Evolutionary conservation across 2,797 vertebrate species (phyloP).

Genomic region (Gallinago nigripennis): DNA sequence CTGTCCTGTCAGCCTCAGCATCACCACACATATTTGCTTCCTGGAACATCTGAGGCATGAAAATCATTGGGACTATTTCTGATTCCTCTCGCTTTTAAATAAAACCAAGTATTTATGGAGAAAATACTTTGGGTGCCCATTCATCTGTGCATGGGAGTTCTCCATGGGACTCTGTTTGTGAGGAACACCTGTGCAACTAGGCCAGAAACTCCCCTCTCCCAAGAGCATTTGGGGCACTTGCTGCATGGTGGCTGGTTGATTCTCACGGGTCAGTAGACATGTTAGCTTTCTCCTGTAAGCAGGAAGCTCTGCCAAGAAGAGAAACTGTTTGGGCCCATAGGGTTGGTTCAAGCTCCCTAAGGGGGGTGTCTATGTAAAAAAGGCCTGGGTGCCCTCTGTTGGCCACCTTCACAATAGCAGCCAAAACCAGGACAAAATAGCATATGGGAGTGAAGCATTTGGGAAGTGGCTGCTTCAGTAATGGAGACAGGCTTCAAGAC

Average conservation of each 20-base stretch:
- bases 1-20: not conserved
- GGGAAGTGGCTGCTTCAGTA: not conserved
- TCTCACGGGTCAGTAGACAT: rapidly evolving
- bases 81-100: not conserved
- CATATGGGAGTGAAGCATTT: too few relatives aligned
- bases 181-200: not conserved
- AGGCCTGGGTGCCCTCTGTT: constrained; percentile 48
- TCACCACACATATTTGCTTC: not conserved
- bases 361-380: not conserved
- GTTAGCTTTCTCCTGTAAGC: not conserved
- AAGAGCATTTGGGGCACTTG: not conserved
- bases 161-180: not conserved
- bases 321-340: not conserved
- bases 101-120: not conserved
- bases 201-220: not conserved
- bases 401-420: not conserved
- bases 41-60: not conserved
- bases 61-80: not conserved
- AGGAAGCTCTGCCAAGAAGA: not conserved
- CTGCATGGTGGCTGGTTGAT: not conserved
- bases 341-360: too few relatives aligned
- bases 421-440: rapidly evolving
- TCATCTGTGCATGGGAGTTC: not conserved
- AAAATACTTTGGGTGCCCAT: not conserved
- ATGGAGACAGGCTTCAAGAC: not conserved